These are phyloP conservation scores for Polydrusus tereticollis DNA, from an alignment of 2,888 invertebrate genomes.

Conservation along the genomic window DNA sequence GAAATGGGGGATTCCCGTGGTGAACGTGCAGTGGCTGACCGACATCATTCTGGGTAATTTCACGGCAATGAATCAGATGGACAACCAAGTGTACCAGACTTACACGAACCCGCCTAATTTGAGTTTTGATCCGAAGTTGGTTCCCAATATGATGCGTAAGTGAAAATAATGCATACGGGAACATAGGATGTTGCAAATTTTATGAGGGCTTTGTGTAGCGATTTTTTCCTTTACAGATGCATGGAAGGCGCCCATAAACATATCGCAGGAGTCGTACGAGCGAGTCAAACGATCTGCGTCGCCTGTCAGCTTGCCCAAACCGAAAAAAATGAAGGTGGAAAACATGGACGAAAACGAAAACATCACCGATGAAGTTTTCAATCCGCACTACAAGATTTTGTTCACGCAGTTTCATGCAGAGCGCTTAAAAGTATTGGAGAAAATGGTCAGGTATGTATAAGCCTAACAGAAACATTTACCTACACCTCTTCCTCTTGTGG, in stretches of 20 bases:
- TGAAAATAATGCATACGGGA: too few relatives aligned
- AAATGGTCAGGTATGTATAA: slow-evolving; percentile 68
- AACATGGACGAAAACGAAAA: slow-evolving; percentile 60
- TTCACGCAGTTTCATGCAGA: slow-evolving; percentile 68
- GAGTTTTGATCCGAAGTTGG: slow-evolving; percentile 86
- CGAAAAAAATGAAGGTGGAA: slow-evolving; percentile 70
- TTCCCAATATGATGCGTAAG: slow-evolving; percentile 92
- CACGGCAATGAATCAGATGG: slow-evolving; percentile 83
- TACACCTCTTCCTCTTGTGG: too few relatives aligned
- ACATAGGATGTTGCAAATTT: too few relatives aligned
- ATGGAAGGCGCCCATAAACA: slow-evolving; percentile 94
- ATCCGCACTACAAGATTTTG: slow-evolving; percentile 69
- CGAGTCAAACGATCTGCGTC: slow-evolving; percentile 81
- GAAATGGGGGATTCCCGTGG: slow-evolving; percentile 92
- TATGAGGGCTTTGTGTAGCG: too few relatives aligned
- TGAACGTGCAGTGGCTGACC: slow-evolving; percentile 94
- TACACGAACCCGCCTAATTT: slow-evolving; percentile 82
- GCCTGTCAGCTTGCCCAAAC: slow-evolving; percentile 67
- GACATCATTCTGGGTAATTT: slow-evolving; percentile 92
- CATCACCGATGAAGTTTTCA: slow-evolving; percentile 57
- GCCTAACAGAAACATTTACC: too few relatives aligned
- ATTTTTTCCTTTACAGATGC: slow-evolving; percentile 73
- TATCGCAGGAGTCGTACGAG: slow-evolving; percentile 89
- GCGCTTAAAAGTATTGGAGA: slow-evolving; percentile 64
- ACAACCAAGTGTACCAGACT: slow-evolving; percentile 89